A percentile compares a stretch with the other conserved stretches of the same genome.
Conservation (phyloP, 2,797 vertebrate genomes). For the Lepidocolaptes lacrymiger region DNA sequence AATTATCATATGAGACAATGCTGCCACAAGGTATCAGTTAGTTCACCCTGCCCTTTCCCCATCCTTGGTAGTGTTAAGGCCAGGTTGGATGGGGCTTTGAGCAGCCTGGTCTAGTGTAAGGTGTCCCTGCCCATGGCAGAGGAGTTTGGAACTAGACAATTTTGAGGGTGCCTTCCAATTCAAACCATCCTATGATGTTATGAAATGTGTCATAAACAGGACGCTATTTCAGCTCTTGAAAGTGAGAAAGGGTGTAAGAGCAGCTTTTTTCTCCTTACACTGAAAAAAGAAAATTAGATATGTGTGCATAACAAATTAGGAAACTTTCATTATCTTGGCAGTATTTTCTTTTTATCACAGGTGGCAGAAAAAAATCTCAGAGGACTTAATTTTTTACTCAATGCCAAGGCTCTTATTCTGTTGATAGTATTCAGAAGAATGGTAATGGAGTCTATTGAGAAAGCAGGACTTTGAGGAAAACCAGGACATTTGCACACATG, state of each 20-base stretch:
- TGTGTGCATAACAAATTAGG: neutral
- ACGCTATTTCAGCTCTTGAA: neutral
- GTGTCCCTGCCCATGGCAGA: neutral
- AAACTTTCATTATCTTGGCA: neutral
- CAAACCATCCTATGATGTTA: neutral
- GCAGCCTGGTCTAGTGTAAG: neutral
- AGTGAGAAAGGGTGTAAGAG: neutral
- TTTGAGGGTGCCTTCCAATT: neutral
- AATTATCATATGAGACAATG: neutral
- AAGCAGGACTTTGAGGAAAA: constrained; percentile 2
- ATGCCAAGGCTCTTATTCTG: neutral
- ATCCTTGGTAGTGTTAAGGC: neutral
- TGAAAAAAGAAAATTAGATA: neutral
- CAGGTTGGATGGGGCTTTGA: neutral
- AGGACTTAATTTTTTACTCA: neutral
- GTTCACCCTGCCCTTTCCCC: neutral
- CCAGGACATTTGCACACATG: neutral
- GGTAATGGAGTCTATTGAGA: neutral
- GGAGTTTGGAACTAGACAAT: neutral
- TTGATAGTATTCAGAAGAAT: neutral
- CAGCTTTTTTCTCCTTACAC: neutral
- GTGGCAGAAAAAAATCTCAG: neutral
- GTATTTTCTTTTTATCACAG: neutral
- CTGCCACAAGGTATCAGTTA: neutral
- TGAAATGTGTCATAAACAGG: neutral